Evolutionary conservation across 2,888 invertebrate genomes (phyloP), one percentile per base, ranked within the genome.

Genomic region (Leptarthrus brevirostris): DNA sequence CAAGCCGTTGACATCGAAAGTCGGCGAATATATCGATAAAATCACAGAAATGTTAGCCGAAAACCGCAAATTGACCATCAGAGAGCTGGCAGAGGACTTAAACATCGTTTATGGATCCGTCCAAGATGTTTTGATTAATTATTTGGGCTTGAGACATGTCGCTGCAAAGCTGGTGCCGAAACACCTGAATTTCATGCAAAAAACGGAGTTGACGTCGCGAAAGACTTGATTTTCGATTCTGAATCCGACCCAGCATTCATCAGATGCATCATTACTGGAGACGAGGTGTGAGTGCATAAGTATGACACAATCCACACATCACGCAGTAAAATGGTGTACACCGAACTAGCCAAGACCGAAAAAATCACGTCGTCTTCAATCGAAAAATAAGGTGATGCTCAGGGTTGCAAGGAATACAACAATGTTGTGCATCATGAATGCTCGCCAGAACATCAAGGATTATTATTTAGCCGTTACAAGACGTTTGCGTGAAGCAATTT

Each of bases 161-260:
- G 75, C 77, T 40, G 78, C 78, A 72, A 77, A 76, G 73, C 75
- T 79, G 26, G 78, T 79, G 16, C 79, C 77, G 72, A 77, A 78
- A 77, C 75, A 77, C 58, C 75, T 77, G 76, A 40, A 30, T 30
- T 30, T 30, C 30, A 30, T n/a, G 40, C n/a, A 8, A 40, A 40
- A 40, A 1, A 40, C 40, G 12, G 1, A 4, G 1, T 30, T 30
- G 30, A 0, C 0, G 8, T 30, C 30, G 30, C 1, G 30, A 78
- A 78, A 74, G 72, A 72, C 56, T 49, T 49, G 5, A 69, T 26
- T 69, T 47, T 52, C 1, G 12, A 14, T 2, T 2, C 49, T 49
- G 47, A 44, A 34, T 72, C 53, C 3, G 76, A 78, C 64, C 71
- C 76, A 73, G 74, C 64, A 70, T 76, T 76, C 52, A 75, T 76